Percentiles rank a stretch among this genome's conserved stretches.
Evolutionary conservation across 2,797 vertebrate genomes (phyloP).

Genomic region (Rhinella marina): DNA sequence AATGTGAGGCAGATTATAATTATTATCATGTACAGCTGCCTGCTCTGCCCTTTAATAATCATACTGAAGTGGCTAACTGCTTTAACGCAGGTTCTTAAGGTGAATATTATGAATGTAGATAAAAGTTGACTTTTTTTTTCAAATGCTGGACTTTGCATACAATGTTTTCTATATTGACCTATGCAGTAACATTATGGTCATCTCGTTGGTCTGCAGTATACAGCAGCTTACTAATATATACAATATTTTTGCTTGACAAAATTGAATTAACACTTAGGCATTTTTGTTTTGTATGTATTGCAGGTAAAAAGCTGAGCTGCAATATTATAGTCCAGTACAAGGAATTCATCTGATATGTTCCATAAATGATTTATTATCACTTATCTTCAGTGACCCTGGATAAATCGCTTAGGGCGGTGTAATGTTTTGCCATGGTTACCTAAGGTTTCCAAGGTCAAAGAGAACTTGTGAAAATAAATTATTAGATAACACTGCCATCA

Average conservation of each 20-base stretch:
- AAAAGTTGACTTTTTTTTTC: no score
- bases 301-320: neutral
- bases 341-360: constrained; percentile 29
- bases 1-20: neutral
- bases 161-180: neutral
- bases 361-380: constrained; percentile 56
- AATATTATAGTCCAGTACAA: constrained; percentile 25
- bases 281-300: neutral
- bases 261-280: neutral
- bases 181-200: neutral
- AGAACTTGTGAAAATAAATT: constrained; percentile 49
- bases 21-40: neutral
- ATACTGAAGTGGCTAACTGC: no score
- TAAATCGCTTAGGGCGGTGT: constrained; percentile 24
- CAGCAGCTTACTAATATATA: neutral
- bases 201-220: neutral
- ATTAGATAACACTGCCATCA: constrained; percentile 22
- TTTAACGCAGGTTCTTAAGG: no score
- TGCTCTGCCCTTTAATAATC: neutral
- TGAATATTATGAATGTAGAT: no score
- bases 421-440: constrained; percentile 25
- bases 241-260: neutral
- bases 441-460: constrained; percentile 47
- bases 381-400: constrained; percentile 43
- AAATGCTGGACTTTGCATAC: no score